Percentiles rank a stretch among this genome's conserved stretches.
These are phyloP conservation scores for Acrobasis repandana DNA, from an alignment of 2,888 invertebrate genomes.

Conservation along the genomic window DNA sequence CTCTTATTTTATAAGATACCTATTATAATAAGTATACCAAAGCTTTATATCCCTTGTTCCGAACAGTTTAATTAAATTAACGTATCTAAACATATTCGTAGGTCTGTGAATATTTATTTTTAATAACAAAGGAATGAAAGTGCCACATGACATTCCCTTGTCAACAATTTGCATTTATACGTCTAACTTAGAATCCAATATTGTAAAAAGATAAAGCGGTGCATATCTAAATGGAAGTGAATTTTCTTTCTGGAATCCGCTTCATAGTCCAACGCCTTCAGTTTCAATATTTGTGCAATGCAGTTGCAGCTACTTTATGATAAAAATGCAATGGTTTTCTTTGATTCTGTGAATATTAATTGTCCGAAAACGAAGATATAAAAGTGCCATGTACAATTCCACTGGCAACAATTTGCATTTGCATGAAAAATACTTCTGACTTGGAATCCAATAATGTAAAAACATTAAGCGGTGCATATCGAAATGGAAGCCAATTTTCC, in stretches of 20 bases:
- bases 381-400: not conserved
- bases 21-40: no score
- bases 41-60: no score
- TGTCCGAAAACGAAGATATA: not conserved
- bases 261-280: slow-evolving; percentile 4
- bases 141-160: not conserved
- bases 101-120: no score
- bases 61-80: no score
- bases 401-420: slow-evolving; percentile 8
- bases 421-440: slow-evolving; percentile 5
- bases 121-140: no score
- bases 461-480: slow-evolving; percentile 11
- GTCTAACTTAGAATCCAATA: slow-evolving; percentile 6
- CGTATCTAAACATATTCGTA: not conserved
- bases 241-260: slow-evolving; percentile 6
- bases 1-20: no score
- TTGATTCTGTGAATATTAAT: not conserved
- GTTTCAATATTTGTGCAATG: slow-evolving; percentile 13
- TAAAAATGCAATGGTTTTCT: not conserved
- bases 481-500: slow-evolving; percentile 18
- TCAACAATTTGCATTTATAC: slow-evolving; percentile 13
- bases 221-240: slow-evolving; percentile 17
- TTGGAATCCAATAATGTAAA: slow-evolving; percentile 8
- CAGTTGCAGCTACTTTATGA: not conserved
- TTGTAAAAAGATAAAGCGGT: slow-evolving; percentile 5